These are phyloP conservation scores for Bombus pyrosoma DNA, from an alignment of 1,140 invertebrate genomes.

Conservation along the genomic window DNA sequence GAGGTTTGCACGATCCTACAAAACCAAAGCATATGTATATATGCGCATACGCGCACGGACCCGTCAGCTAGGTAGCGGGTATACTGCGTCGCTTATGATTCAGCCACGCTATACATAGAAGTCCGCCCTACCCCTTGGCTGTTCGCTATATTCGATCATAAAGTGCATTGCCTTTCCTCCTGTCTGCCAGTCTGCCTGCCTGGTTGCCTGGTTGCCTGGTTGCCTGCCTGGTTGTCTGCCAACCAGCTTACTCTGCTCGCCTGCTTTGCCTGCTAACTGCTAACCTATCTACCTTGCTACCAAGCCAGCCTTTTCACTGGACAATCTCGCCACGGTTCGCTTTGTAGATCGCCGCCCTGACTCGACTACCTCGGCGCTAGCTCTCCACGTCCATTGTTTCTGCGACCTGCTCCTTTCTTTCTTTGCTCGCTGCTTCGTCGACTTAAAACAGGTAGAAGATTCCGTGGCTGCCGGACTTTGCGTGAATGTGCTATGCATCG, in stretches of 20 bases:
- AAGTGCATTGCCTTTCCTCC: constrained; percentile 68
- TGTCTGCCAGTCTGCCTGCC: neutral
- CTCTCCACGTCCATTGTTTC: neutral
- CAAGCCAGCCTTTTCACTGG: constrained; percentile 54
- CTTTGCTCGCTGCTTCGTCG: neutral
- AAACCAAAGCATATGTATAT: constrained; percentile 6
- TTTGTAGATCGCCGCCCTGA: constrained; percentile 57
- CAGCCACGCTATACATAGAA: constrained; percentile 66
- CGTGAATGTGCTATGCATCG: neutral
- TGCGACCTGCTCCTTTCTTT: neutral
- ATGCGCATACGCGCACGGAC: neutral
- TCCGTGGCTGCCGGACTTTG: too few relatives aligned
- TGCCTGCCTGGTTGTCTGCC: constrained; percentile 53
- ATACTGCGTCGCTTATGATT: constrained; percentile 61
- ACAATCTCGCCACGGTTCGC: constrained; percentile 49
- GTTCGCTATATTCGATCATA: constrained; percentile 66
- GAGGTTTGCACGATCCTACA: too few relatives aligned
- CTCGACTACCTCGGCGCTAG: constrained; percentile 32
- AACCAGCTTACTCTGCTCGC: too few relatives aligned
- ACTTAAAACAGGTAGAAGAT: too few relatives aligned
- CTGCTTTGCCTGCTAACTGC: constrained; percentile 3
- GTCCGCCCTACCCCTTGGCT: constrained; percentile 53
- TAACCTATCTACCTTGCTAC: neutral
- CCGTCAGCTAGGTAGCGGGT: constrained; percentile 5
- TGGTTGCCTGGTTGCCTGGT: too few relatives aligned